These are phyloP conservation scores for Hartigia nigra DNA, from an alignment of 2,888 invertebrate genomes.

Conservation along the genomic window DNA sequence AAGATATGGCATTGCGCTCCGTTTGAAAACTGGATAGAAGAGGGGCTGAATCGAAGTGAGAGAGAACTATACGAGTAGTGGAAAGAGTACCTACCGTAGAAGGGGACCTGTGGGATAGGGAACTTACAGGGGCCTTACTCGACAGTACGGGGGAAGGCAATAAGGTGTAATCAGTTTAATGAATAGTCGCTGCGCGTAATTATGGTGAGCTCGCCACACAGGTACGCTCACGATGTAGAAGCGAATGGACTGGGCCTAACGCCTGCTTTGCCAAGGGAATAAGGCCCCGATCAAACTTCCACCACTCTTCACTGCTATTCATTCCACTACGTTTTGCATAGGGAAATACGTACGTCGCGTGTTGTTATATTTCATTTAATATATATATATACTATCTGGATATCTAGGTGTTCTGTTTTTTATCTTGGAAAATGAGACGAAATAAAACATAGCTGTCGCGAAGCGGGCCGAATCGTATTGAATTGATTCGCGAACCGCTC, in stretches of 20 bases:
- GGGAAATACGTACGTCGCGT: neutral
- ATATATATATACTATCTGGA: neutral
- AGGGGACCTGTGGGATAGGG: neutral
- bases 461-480: neutral
- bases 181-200: slow-evolving; percentile 61
- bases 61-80: neutral
- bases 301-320: neutral
- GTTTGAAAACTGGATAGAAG: neutral
- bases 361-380: neutral
- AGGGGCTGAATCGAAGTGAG: neutral
- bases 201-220: slow-evolving; percentile 49
- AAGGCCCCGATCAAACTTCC: neutral
- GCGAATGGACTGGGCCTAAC: slow-evolving; percentile 18
- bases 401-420: neutral
- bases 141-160: slow-evolving; percentile 27
- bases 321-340: neutral
- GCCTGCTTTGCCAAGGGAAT: neutral
- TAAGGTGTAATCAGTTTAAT: slow-evolving; percentile 63
- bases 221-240: slow-evolving; percentile 34
- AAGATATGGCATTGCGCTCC: neutral
- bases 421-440: neutral
- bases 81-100: neutral
- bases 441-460: neutral
- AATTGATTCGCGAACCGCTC: slow-evolving; percentile 14
- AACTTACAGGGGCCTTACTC: neutral